Conservation (phyloP, 2,888 invertebrate species). For the Dryococelus australis region DNA sequence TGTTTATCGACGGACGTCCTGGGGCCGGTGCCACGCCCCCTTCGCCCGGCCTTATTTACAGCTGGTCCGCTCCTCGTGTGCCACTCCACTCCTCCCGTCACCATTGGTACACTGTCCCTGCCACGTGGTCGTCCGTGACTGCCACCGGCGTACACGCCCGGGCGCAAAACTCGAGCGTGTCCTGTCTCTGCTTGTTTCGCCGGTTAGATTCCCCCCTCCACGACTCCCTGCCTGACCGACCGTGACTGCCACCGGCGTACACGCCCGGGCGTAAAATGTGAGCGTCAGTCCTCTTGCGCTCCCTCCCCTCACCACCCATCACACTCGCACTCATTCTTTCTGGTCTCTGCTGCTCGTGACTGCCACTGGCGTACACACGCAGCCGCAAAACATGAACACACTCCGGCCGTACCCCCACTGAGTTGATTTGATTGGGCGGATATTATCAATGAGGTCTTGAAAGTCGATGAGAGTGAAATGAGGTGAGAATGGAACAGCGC, state of each 20-base stretch:
- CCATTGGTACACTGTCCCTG: not conserved
- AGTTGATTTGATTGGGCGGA: too few species aligned
- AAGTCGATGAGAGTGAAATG: too few species aligned
- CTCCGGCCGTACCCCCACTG: too few species aligned
- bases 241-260: not conserved
- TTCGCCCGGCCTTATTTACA: not conserved
- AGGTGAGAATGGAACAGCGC: too few species aligned
- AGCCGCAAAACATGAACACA: too few species aligned
- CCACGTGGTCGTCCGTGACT: not conserved
- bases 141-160: not conserved
- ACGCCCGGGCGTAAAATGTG: not conserved
- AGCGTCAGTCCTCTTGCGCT: not conserved
- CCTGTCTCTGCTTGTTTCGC: too few species aligned
- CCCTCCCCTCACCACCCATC: too few species aligned
- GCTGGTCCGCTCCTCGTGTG: not conserved
- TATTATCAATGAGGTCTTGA: too few species aligned
- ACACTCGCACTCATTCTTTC: too few species aligned
- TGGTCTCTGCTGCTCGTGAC: too few species aligned
- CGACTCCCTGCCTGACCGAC: too few species aligned
- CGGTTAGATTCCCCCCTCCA: not conserved
- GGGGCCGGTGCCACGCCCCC: not conserved
- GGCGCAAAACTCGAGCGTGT: not conserved
- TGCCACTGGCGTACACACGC: too few species aligned
- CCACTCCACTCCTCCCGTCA: not conserved
- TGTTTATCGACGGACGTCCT: not conserved